Conservation (phyloP, 2,888 invertebrate species). For the Drosophila putrida region DNA sequence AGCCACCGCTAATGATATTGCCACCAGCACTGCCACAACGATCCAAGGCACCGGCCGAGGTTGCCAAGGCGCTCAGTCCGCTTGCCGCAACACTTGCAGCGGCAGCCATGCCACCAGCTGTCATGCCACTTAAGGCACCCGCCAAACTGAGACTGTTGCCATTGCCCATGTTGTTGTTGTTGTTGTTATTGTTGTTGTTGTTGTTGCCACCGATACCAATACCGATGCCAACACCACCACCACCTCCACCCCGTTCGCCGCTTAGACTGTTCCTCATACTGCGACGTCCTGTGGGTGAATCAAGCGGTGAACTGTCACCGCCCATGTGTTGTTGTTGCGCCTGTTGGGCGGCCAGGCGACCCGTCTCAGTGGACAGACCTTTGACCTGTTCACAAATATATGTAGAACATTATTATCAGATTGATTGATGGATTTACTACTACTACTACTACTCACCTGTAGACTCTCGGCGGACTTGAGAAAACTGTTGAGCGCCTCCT, state of each 20-base stretch:
- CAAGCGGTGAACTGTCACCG: conserved; percentile 81
- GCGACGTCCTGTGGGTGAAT: conserved; percentile 85
- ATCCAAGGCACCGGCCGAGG: conserved; percentile 70
- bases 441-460: conserved; percentile 87
- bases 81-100: conserved; percentile 68
- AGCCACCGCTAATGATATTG: conserved; percentile 70
- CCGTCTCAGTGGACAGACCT: conserved; percentile 92
- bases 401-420: background rate
- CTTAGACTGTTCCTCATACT: conserved; percentile 85
- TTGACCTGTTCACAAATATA: conserved; percentile 87
- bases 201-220: conserved; percentile 42
- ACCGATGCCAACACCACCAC: conserved; percentile 27
- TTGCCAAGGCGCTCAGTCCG: conserved; percentile 70
- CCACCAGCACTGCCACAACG: conserved; percentile 71
- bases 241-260: conserved; percentile 64
- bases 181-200: conserved; percentile 51
- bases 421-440: background rate
- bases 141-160: conserved; percentile 67
- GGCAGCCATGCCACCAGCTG: conserved; percentile 67
- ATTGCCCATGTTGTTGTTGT: conserved; percentile 74
- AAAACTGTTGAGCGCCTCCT: conserved; percentile 95
- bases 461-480: conserved; percentile 96
- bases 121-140: conserved; percentile 62
- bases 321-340: conserved; percentile 84
- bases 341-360: conserved; percentile 85